These are phyloP conservation scores for Meles meles DNA, from an alignment of 2,113 vertebrate genomes.

Conservation along the genomic window DNA sequence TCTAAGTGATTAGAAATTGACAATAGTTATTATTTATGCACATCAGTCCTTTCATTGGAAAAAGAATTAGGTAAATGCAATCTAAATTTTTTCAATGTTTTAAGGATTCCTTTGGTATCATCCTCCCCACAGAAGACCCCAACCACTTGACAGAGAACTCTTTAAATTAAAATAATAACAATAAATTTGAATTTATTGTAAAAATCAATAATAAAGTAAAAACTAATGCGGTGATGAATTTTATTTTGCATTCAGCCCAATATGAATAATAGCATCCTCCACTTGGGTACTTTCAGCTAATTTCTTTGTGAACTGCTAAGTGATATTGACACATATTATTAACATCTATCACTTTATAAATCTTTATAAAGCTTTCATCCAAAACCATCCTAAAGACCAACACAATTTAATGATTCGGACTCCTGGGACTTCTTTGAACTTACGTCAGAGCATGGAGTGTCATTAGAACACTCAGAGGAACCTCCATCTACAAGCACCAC, in stretches of 20 bases:
- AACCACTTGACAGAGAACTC: slow-evolving; percentile 78
- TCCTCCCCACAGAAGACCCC: slow-evolving; percentile 79
- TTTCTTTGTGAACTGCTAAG: slow-evolving; percentile 79
- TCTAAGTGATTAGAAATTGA: slow-evolving; percentile 78
- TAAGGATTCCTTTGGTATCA: slow-evolving; percentile 75
- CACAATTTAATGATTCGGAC: slow-evolving; percentile 87
- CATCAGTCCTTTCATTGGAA: slow-evolving; percentile 69
- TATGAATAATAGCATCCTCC: slow-evolving; percentile 46
- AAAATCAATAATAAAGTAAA: slow-evolving; percentile 66
- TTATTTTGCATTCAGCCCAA: slow-evolving; percentile 77
- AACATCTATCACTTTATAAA: slow-evolving; percentile 85
- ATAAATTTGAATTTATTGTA: background rate
- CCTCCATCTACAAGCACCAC: slow-evolving; percentile 75
- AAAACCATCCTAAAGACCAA: slow-evolving; percentile 68
- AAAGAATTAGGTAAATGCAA: slow-evolving; percentile 74
- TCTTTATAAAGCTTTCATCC: slow-evolving; percentile 84
- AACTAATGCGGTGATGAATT: slow-evolving; percentile 85
- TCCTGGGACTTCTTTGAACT: slow-evolving; percentile 86
- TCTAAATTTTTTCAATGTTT: slow-evolving; percentile 83
- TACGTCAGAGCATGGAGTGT: slow-evolving; percentile 80
- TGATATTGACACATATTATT: slow-evolving; percentile 57
- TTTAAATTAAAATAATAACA: slow-evolving; percentile 74
- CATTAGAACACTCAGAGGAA: slow-evolving; percentile 81
- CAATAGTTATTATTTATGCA: slow-evolving; percentile 81
- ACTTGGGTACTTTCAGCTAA: slow-evolving; percentile 62